Evolutionary conservation across 2,888 invertebrate genomes (phyloP), one percentile per base, ranked within the genome.

Genomic region (Cybosia mesomella): DNA sequence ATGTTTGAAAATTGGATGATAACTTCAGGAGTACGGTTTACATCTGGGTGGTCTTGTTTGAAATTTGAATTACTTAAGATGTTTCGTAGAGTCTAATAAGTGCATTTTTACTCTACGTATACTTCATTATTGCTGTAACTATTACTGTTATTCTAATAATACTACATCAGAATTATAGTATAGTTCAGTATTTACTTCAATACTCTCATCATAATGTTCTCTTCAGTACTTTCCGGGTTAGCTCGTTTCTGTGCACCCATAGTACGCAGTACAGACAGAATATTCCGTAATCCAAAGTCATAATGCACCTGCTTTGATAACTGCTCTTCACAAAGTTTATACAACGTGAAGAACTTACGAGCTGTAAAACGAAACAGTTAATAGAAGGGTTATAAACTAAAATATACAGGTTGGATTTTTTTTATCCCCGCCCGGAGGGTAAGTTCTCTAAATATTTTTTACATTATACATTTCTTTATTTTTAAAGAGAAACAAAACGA

Each of bases 201-300:
- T 5, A 98, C 98, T 95, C 98, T 96, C 98, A 98, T 98, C 75
- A 98, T 97, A 58, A 97, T 98, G 34, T 97, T 98, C 86, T 98
- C 98, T 90, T 98, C 98, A 21, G 98, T 98, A 68, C 96, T 96
- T 58, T 97, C 97, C 0, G 97, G 97, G 88, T 97, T 96, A 0
- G 97, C 96, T 77, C 98, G 95, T 87, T 97, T 98, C 84, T 98
- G 97, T 0, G 97, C 96, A 0, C 98, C 98, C 84, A 98, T 95
- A 13, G 98, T 98, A 85, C 98, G 92, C 75, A 98, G 91, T 15
- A 98, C 97, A 0, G 98, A 98, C 61, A 98, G 90, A 87, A 98
- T 98, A 84, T 98, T 98, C 39, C 98, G 94, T 53, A 98, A 91
- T 9, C 98, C 98, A 85, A 98, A 98, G 91, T 98, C 98, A 84